phyloP scores from a whole-genome alignment of 1,140 invertebrate species.

The Rhyzopertha dominica region DNA sequence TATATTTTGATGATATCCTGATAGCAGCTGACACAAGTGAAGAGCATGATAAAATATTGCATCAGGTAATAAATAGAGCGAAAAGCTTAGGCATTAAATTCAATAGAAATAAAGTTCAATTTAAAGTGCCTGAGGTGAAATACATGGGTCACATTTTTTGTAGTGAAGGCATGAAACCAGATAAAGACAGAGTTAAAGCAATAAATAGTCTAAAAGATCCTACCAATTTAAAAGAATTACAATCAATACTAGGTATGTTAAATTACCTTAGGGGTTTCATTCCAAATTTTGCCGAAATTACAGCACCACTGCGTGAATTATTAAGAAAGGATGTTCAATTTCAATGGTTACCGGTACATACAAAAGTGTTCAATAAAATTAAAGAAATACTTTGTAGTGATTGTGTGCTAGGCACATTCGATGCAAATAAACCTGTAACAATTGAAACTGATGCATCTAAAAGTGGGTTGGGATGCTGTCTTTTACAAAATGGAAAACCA shows the following conservation, averaged over 20 bases:
- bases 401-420: slow-evolving; percentile 11
- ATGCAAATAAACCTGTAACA: slow-evolving; percentile 7
- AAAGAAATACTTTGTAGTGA: slow-evolving; percentile 10
- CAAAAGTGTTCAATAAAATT: slow-evolving; percentile 4
- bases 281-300: slow-evolving; percentile 14
- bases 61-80: slow-evolving; percentile 14
- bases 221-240: slow-evolving; percentile 26
- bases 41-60: slow-evolving; percentile 17
- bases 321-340: slow-evolving; percentile 11
- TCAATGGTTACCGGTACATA: slow-evolving; percentile 2
- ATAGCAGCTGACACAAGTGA: slow-evolving; percentile 12
- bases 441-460: slow-evolving; percentile 20
- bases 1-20: slow-evolving; percentile 26
- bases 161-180: slow-evolving; percentile 15
- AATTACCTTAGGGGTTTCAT: slow-evolving; percentile 21
- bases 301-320: slow-evolving; percentile 12
- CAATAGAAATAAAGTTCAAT: slow-evolving; percentile 22
- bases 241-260: slow-evolving; percentile 19
- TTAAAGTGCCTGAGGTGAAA: slow-evolving; percentile 19
- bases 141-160: slow-evolving; percentile 28
- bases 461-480: slow-evolving; percentile 16
- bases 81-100: slow-evolving; percentile 17
- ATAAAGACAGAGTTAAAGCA: slow-evolving; percentile 17
- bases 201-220: slow-evolving; percentile 17
- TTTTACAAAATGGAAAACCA: slow-evolving; percentile 14